Evolutionary conservation across 2,888 invertebrate species (phyloP).

Genomic region (Dryococelus australis): DNA sequence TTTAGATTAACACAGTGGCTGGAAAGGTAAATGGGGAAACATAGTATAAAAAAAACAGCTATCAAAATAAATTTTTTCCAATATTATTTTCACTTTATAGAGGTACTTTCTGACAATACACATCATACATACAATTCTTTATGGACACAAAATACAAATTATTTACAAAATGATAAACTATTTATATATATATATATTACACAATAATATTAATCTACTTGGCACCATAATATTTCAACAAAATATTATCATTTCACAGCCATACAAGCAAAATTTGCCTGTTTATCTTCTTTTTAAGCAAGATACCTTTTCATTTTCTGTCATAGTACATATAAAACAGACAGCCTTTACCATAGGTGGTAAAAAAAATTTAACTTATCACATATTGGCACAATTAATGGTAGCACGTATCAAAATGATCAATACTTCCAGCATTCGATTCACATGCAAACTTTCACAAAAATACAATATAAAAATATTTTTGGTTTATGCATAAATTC

Average conservation of each 20-base stretch:
- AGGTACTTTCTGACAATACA: neutral
- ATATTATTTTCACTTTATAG: constrained; percentile 2
- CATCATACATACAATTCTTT: neutral
- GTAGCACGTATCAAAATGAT: neutral
- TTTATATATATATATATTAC: constrained; percentile 11
- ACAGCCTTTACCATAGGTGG: neutral
- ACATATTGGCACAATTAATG: constrained; percentile 7
- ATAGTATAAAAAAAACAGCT: neutral
- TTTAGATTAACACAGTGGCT: no score
- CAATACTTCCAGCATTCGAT: neutral
- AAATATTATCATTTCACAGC: constrained; percentile 16
- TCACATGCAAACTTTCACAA: constrained; percentile 16
- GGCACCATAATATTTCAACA: constrained; percentile 27
- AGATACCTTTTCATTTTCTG: neutral
- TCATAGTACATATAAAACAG: neutral
- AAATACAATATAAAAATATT: constrained; percentile 5
- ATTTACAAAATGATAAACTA: constrained; percentile 27
- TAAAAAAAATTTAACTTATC: neutral
- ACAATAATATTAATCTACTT: constrained; percentile 23
- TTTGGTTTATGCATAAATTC: neutral
- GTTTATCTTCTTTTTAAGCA: constrained; percentile 6
- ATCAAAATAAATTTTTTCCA: neutral
- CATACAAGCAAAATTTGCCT: constrained; percentile 9
- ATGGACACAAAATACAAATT: constrained; percentile 20
- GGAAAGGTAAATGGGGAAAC: no score